Conservation (phyloP, 2,888 invertebrate genomes). For the Agrotis clavis region DNA sequence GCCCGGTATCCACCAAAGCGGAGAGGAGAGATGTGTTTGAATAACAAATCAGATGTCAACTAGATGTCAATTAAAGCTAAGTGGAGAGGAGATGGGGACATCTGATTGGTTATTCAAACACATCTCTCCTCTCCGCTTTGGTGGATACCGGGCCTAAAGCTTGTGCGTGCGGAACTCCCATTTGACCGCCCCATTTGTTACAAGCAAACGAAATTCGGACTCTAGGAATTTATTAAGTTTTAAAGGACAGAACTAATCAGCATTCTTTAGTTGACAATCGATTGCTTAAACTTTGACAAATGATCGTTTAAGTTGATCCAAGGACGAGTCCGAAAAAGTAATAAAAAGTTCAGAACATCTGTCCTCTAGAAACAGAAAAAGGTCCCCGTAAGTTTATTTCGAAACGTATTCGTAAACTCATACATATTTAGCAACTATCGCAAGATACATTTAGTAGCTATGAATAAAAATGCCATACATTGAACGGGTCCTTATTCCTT, state of each 20-base stretch:
- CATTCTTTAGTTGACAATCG: conserved; percentile 9
- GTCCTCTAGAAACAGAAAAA: conserved; percentile 1
- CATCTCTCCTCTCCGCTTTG: too few relatives aligned
- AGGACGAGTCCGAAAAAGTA: neutral
- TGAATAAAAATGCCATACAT: conserved; percentile 45
- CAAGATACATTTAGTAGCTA: conserved; percentile 36
- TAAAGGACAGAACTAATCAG: conserved; percentile 13
- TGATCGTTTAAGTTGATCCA: neutral
- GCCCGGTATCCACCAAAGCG: too few relatives aligned
- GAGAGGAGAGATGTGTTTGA: too few relatives aligned
- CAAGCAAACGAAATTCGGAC: conserved; percentile 1
- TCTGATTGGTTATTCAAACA: too few relatives aligned
- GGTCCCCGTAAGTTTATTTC: conserved; percentile 5
- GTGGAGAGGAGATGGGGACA: too few relatives aligned
- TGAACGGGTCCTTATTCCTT: conserved; percentile 17
- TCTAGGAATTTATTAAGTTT: neutral
- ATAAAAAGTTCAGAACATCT: conserved; percentile 12
- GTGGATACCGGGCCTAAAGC: too few relatives aligned
- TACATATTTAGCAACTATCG: conserved; percentile 39
- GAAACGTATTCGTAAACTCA: conserved; percentile 1
- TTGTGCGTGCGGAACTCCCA: too few relatives aligned
- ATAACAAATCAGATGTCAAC: too few relatives aligned
- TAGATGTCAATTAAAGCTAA: too few relatives aligned
- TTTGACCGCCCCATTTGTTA: conserved; percentile 2
- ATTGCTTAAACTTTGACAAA: conserved; percentile 10